Evolutionary conservation across 53 echinoderm and acorn worm genomes (phyloP), one percentile per base, ranked within the genome.

Genomic region (Crossaster papposus): DNA sequence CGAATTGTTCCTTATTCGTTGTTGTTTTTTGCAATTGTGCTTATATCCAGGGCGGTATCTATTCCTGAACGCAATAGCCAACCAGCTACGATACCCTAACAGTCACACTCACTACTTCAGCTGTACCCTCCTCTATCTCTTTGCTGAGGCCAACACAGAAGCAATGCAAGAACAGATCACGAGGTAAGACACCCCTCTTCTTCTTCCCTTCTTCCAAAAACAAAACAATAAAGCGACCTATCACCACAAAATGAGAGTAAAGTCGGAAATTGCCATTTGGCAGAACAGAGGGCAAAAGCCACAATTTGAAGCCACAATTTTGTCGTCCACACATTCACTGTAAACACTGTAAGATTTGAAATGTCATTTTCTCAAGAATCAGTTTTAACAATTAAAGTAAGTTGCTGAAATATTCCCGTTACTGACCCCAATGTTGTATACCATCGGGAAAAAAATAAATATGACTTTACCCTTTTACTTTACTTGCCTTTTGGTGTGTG

Each of bases 101-200:
- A 98, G 99, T 78, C 99, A 98, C 89, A 98, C 99, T 1, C 99
- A 96, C 54, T 98, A 98, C 92, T 98, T 98, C 93, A 98, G 99
- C 79, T 98, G 96, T 35, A 98, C 99, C 4, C 90, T 98, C 5
- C 96, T 98, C 30, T 98, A 98, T 90, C 92, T 98, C 78, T 98
- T 98, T 91, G 99, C 99, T 22, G 99, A 98, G 79, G 94, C 99
- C 28, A 98, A 98, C 90, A 96, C 99, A 32, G 99, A 98, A 72
- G 98, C 98, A 58, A 94, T 98, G 65, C 99, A 98, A 71, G 99
- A 98, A 78, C 99, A 98, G 83, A 98, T 98, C 71, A 98, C 99
- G 26, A 90, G 99, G 99, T 98, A 68, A 78, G 65, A 70, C n/a
- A n/a, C n/a, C 15, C 15, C 58, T 58, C 22, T 58, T 0, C 2